Evolutionary conservation across 2,888 invertebrate genomes (phyloP).

Genomic region (Rosalia funebris): DNA sequence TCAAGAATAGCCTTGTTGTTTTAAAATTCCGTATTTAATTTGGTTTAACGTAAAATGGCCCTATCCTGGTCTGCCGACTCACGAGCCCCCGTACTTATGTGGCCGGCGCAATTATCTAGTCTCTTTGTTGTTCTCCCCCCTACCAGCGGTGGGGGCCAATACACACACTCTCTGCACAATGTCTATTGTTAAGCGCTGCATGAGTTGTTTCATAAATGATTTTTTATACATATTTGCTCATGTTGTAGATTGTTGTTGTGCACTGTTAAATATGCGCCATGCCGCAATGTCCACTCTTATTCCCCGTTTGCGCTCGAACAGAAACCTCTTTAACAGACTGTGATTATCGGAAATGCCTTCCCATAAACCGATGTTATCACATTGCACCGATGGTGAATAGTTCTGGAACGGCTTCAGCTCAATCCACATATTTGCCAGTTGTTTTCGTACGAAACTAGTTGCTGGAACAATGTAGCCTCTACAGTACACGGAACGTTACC

Average conservation of each 20-base stretch:
- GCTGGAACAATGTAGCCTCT: neutral
- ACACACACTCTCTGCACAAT: constrained; percentile 58
- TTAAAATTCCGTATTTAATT: too few relatives aligned
- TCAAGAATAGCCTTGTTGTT: too few relatives aligned
- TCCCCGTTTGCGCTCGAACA: constrained; percentile 59
- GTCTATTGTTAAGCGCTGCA: constrained; percentile 58
- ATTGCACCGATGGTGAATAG: constrained; percentile 48
- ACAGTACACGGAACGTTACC: neutral
- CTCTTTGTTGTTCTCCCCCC: constrained; percentile 40
- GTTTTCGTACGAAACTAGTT: neutral
- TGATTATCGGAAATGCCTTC: constrained; percentile 67
- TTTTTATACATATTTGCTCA: constrained; percentile 63
- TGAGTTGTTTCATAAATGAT: constrained; percentile 57
- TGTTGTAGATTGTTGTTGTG: constrained; percentile 62
- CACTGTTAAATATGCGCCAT: constrained; percentile 61
- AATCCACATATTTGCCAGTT: constrained; percentile 29
- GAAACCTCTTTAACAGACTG: constrained; percentile 64
- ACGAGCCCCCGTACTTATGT: constrained; percentile 27
- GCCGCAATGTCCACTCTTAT: constrained; percentile 60
- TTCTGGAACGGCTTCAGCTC: constrained; percentile 32
- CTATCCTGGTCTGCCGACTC: constrained; percentile 31
- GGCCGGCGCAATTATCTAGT: constrained; percentile 34
- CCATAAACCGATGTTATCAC: constrained; percentile 59
- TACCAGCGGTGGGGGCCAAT: constrained; percentile 34
- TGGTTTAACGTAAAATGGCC: too few relatives aligned